These are phyloP conservation scores for Scleropages formosus DNA, from an alignment of 2,797 vertebrate species.

Conservation along the genomic window DNA sequence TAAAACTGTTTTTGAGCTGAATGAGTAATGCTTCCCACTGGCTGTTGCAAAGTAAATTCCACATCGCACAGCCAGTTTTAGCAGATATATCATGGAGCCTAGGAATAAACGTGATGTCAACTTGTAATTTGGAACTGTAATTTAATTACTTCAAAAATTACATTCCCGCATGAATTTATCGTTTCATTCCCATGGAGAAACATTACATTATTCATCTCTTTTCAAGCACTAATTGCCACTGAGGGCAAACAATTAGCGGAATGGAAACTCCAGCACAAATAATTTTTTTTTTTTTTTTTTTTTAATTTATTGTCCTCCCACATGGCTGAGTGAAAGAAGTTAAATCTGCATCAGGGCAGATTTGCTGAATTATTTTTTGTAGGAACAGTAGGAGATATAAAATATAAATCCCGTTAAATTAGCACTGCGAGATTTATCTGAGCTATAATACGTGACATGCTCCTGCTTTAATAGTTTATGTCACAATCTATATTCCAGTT, in stretches of 20 bases:
- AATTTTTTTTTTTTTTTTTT: neutral
- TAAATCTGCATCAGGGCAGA: neutral
- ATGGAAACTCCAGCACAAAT: neutral
- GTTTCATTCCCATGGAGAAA: neutral
- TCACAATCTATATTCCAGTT: too few species aligned
- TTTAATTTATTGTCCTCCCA: neutral
- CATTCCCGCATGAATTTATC: neutral
- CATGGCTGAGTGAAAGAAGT: neutral
- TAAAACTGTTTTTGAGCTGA: conserved; percentile 40
- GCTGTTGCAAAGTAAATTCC: neutral
- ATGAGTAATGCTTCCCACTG: conserved; percentile 41
- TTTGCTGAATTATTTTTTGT: neutral
- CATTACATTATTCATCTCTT: neutral
- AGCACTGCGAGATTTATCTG: too few species aligned
- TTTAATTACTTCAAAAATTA: neutral
- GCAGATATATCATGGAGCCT: neutral
- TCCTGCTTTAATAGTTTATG: too few species aligned
- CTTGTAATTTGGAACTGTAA: neutral
- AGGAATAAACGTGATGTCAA: neutral
- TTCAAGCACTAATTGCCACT: neutral
- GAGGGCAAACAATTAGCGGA: neutral
- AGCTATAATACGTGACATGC: too few species aligned
- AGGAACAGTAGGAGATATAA: too few species aligned
- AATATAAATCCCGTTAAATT: too few species aligned
- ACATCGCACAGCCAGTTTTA: neutral